Percentiles rank a stretch among this genome's conserved stretches.
Evolutionary conservation across 2,113 vertebrate species (phyloP).

Genomic region (Corapipo altera): DNA sequence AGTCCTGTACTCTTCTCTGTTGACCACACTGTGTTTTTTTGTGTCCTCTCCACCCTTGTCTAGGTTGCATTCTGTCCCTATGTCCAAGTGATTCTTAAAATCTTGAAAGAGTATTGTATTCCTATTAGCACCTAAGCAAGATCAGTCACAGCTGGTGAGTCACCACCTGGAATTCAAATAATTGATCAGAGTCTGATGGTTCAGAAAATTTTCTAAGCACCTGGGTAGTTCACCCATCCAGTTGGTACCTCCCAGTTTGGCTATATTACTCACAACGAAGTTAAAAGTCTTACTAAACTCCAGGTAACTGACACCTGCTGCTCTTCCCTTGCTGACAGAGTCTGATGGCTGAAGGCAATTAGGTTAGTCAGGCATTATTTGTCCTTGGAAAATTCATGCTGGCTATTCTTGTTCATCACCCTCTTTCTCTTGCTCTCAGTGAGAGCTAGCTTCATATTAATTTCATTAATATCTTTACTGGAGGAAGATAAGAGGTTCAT

Average conservation of each 20-base stretch:
- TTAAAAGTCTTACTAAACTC: background rate
- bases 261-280: background rate
- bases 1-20: background rate
- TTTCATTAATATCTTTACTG: background rate
- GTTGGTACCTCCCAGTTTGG: background rate
- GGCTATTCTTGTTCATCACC: background rate
- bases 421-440: background rate
- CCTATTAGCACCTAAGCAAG: background rate
- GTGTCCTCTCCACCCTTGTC: background rate
- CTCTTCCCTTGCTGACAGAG: background rate
- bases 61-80: background rate
- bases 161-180: background rate
- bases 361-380: background rate
- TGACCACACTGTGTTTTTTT: background rate
- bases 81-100: background rate
- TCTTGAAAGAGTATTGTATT: background rate
- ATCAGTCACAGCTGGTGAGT: background rate
- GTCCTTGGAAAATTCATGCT: background rate
- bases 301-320: background rate
- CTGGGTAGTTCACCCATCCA: background rate
- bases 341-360: background rate
- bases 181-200: background rate
- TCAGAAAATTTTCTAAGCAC: background rate
- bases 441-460: background rate
- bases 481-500: rapidly evolving